Evolutionary conservation across 2,888 invertebrate species (phyloP), one percentile per base, ranked within the genome.

Genomic region (Phymatocera aterrima): DNA sequence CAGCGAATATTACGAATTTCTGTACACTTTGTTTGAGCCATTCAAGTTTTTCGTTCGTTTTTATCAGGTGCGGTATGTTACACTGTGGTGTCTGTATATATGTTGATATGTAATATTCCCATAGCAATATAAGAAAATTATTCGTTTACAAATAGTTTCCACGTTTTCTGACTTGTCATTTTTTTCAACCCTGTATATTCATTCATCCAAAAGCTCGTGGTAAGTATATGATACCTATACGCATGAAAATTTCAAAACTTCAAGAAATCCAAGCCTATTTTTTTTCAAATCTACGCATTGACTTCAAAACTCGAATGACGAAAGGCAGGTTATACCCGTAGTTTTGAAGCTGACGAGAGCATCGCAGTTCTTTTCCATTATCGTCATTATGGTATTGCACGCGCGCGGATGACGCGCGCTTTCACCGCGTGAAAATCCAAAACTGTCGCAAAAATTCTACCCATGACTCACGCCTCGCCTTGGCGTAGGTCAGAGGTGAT

Each of bases 51-150:
- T 28, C 18, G 12, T 54, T 37, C 8, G 51, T 74, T 80, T 77
- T 87, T 87, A 85, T 86, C 84, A 86, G 85, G 84, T 83, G 83
- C 83, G n/a, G n/a, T 84, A 82, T 85, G 81, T 87, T 87, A 87
- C 80, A 84, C 83, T 87, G 85, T 85, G 87, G 88, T 89, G 88
- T 88, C 87, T 89, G 89, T 89, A 89, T 89, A 89, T 89, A 89
- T 89, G 89, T 89, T 87, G 85, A 89, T 89, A 89, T 90, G 90
- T 89, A 89, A 89, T 87, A 89, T 89, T 89, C 87, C 85, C 87
- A n/a, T 86, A 85, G 84, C 84, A 82, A 86, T 86, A 86, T 80
- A 83, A 82, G 82, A 84, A 83, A 78, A 82, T 83, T 80, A 84
- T 82, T 83, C 81, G 81, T 83, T 85, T 82, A 82, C 82, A 85